These are phyloP conservation scores for Ctenochaetus hawaiiensis DNA, from an alignment of 2,797 vertebrate genomes.

Conservation along the genomic window DNA sequence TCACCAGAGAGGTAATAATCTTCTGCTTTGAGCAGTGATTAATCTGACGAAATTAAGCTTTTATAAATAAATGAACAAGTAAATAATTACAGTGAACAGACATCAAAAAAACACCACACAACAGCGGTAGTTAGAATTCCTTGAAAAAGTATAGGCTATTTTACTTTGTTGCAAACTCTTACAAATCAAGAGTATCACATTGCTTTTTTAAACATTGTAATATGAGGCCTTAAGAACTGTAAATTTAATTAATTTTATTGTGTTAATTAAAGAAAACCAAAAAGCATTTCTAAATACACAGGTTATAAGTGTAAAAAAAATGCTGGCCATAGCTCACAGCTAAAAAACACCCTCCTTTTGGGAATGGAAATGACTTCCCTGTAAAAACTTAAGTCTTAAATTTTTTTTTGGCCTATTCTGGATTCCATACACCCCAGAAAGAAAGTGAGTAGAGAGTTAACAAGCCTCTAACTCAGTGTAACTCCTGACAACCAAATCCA, in stretches of 20 bases:
- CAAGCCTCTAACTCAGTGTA: slow-evolving; percentile 29
- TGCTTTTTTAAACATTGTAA: neutral
- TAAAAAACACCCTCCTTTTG: neutral
- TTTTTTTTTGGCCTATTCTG: slow-evolving; percentile 2
- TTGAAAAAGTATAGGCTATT: neutral
- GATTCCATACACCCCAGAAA: slow-evolving; percentile 13
- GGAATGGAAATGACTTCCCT: neutral
- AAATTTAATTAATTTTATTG: neutral
- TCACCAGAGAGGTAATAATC: slow-evolving; percentile 93
- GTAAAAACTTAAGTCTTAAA: neutral
- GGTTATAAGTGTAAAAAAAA: neutral
- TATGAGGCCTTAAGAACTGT: neutral
- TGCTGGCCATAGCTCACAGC: neutral
- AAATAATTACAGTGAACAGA: neutral
- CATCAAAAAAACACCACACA: neutral
- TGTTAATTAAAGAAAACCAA: neutral
- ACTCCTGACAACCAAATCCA: slow-evolving; percentile 48
- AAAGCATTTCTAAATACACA: neutral
- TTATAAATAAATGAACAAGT: slow-evolving; percentile 14
- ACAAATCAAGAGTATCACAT: neutral
- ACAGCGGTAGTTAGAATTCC: neutral
- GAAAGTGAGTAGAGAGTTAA: slow-evolving; percentile 11
- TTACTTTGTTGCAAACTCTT: neutral
- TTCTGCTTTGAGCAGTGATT: neutral
- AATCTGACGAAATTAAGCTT: neutral